A percentile compares a stretch with the other conserved stretches of the same genome.
These are phyloP conservation scores for Drosophila pandora DNA, from an alignment of 1,140 invertebrate species.

Conservation along the genomic window DNA sequence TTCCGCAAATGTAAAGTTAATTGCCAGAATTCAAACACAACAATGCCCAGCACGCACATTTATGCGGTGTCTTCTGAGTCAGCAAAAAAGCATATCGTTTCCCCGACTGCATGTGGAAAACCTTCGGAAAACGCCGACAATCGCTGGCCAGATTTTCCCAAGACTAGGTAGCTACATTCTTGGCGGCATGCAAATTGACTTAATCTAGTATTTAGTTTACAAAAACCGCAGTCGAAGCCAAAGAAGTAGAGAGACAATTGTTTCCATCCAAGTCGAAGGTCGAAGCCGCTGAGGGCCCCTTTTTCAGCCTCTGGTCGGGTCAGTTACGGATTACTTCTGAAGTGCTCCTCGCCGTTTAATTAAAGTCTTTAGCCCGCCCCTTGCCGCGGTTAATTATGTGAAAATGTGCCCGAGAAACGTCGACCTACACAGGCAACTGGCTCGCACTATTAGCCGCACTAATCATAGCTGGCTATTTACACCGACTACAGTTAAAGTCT, in stretches of 20 bases:
- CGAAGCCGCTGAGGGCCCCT: constrained; percentile 18
- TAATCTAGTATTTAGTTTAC: constrained; percentile 75
- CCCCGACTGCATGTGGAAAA: constrained; percentile 57
- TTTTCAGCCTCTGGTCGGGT: constrained; percentile 9
- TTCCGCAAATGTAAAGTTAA: constrained; percentile 45
- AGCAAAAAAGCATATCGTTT: constrained; percentile 20
- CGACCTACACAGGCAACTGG: constrained; percentile 63
- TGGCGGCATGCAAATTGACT: constrained; percentile 77
- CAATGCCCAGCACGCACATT: constrained; percentile 64
- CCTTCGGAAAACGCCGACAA: constrained; percentile 79
- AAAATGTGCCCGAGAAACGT: constrained; percentile 45
- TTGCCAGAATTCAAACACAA: constrained; percentile 41
- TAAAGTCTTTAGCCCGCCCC: constrained; percentile 71
- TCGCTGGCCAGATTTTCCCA: constrained; percentile 65
- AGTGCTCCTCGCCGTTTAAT: constrained; percentile 62
- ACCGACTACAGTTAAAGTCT: constrained; percentile 27
- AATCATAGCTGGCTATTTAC: constrained; percentile 36
- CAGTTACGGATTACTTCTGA: constrained; percentile 41
- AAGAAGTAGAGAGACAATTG: constrained; percentile 62
- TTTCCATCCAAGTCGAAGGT: constrained; percentile 62
- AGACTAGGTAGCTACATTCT: constrained; percentile 71
- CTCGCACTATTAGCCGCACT: constrained; percentile 45
- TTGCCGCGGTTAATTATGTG: constrained; percentile 66
- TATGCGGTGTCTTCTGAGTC: constrained; percentile 46
- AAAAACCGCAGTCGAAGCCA: constrained; percentile 64